A percentile compares a stretch with the other conserved stretches of the same genome.
phyloP scores from a whole-genome alignment of 2,797 vertebrate genomes.

The Cossypha heuglini region DNA sequence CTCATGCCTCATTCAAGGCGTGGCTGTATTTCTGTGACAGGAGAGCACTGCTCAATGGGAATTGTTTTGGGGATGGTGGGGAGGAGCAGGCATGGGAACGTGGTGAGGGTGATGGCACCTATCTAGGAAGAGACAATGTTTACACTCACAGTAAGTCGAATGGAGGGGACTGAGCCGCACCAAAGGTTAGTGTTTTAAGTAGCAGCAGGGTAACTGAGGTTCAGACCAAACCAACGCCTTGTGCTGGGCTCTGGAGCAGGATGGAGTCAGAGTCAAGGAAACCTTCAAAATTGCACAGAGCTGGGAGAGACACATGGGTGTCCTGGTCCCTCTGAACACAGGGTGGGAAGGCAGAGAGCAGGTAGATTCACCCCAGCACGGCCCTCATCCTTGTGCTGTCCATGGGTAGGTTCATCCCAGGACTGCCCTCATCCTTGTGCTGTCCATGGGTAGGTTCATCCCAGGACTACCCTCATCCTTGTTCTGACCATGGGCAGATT shows the following conservation, averaged over 20 bases:
- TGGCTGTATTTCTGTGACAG: background rate
- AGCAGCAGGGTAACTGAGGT: background rate
- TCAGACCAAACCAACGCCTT: background rate
- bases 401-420: background rate
- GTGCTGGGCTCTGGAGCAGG: background rate
- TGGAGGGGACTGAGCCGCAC: background rate
- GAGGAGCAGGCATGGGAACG: background rate
- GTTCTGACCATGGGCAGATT: background rate
- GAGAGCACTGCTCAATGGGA: rapidly evolving
- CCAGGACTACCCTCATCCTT: background rate
- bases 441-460: background rate
- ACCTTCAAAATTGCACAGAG: rapidly evolving
- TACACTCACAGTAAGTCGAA: background rate
- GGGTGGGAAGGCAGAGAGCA: rapidly evolving
- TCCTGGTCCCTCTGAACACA: rapidly evolving
- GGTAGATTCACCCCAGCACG: too few species aligned
- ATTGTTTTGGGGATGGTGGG: background rate
- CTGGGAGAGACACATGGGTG: background rate
- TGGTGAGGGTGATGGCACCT: background rate
- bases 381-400: too few species aligned
- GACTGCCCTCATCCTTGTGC: too few species aligned
- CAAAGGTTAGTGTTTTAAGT: background rate
- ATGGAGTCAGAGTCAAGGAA: background rate
- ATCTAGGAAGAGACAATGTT: background rate
- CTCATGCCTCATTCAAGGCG: background rate